Percentiles rank a stretch among this genome's conserved stretches.
These are phyloP conservation scores for Neodiprion lecontei DNA, from an alignment of 1,140 invertebrate species.

Conservation along the genomic window DNA sequence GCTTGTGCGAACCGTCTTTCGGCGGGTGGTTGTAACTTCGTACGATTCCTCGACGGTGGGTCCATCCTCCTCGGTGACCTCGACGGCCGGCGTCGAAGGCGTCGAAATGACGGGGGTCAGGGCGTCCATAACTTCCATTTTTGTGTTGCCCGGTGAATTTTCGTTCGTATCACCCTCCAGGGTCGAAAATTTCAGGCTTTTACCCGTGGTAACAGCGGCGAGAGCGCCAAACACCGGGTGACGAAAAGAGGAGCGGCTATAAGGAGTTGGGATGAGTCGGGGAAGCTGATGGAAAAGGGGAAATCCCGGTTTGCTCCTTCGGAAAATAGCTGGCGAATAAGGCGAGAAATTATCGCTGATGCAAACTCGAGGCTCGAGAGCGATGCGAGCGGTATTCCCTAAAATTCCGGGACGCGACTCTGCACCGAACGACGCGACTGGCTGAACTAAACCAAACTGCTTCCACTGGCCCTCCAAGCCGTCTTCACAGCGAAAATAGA, in stretches of 20 bases:
- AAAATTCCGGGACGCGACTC: slow-evolving; percentile 50
- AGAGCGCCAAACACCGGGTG: not conserved
- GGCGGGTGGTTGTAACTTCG: slow-evolving; percentile 67
- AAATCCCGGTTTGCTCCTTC: no score
- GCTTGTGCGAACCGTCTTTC: slow-evolving; percentile 69
- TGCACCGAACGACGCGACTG: slow-evolving; percentile 49
- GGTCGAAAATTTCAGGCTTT: slow-evolving; percentile 3
- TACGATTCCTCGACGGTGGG: slow-evolving; percentile 63
- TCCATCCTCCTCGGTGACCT: slow-evolving; percentile 45
- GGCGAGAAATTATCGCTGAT: not conserved
- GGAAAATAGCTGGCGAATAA: not conserved
- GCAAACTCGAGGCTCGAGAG: not conserved
- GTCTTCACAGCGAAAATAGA: slow-evolving; percentile 51
- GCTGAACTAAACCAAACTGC: slow-evolving; percentile 44
- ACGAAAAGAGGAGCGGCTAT: not conserved
- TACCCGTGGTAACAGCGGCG: not conserved
- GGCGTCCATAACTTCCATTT: slow-evolving; percentile 53
- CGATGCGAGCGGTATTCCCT: slow-evolving; percentile 15
- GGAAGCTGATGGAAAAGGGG: no score
- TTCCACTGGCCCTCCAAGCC: slow-evolving; percentile 27
- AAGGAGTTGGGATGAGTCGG: no score
- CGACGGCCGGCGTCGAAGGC: slow-evolving; percentile 40
- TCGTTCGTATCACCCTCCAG: slow-evolving; percentile 30
- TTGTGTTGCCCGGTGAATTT: slow-evolving; percentile 24
- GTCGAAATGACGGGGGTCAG: slow-evolving; percentile 43